These are phyloP conservation scores for Heteractis magnifica DNA, from an alignment of 92 coral and sea anemone species.

Conservation along the genomic window DNA sequence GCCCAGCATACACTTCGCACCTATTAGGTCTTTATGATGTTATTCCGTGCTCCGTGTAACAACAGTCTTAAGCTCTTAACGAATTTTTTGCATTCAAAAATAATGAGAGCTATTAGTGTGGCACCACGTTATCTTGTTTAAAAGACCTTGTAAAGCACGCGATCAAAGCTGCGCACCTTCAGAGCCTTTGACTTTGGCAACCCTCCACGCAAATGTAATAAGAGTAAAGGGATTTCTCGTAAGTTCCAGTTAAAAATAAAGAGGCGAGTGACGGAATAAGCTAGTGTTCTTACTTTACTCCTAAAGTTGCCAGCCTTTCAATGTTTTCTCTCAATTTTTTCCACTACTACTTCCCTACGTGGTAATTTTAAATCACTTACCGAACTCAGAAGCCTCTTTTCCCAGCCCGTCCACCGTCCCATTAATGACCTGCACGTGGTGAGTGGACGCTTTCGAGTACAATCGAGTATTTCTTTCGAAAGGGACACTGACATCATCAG, in stretches of 20 bases:
- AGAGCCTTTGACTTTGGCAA: not conserved
- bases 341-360: too few relatives aligned
- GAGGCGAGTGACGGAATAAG: not conserved
- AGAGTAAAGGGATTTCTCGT: not conserved
- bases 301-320: too few relatives aligned
- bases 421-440: constrained; percentile 44
- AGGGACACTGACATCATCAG: constrained; percentile 30
- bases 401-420: constrained; percentile 48
- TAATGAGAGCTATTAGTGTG: constrained; percentile 22
- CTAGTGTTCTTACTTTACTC: too few relatives aligned
- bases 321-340: too few relatives aligned
- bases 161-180: not conserved
- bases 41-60: not conserved
- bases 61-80: constrained; percentile 5
- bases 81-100: constrained; percentile 20
- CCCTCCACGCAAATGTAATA: not conserved
- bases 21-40: not conserved
- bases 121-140: constrained; percentile 1
- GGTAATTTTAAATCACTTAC: constrained; percentile 16
- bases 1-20: too few relatives aligned
- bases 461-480: constrained; percentile 25
- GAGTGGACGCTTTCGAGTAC: constrained; percentile 50
- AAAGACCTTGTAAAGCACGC: not conserved
- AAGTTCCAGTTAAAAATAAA: not conserved
- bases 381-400: constrained; percentile 38